phyloP scores from a whole-genome alignment of 2,888 invertebrate genomes.

The Prosopocoilus inquinatus region DNA sequence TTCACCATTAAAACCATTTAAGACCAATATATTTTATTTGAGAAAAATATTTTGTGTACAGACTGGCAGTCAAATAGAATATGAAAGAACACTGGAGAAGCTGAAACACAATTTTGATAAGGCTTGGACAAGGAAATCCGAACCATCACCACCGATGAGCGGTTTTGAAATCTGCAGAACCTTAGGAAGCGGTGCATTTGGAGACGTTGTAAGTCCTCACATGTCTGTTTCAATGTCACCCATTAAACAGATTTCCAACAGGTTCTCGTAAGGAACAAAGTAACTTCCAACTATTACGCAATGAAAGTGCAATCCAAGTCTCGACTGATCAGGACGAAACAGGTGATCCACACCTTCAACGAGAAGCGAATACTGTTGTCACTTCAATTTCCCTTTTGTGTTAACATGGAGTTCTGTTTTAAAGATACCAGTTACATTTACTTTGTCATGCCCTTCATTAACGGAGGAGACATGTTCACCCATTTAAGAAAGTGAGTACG shows the following conservation, averaged over 20 bases:
- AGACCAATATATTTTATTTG: too few relatives aligned
- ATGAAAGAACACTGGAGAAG: conserved; percentile 51
- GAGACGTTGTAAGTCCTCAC: conserved; percentile 64
- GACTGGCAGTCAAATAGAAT: conserved; percentile 29
- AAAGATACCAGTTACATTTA: conserved; percentile 84
- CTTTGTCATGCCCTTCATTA: conserved; percentile 79
- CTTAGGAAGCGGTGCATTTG: conserved; percentile 90
- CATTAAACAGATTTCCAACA: conserved; percentile 20
- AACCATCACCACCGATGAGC: conserved; percentile 37
- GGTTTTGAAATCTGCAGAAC: conserved; percentile 74
- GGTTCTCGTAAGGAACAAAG: conserved; percentile 60
- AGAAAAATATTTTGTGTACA: too few relatives aligned
- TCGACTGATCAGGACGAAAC: conserved; percentile 82
- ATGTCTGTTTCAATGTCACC: background rate
- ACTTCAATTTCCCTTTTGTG: conserved; percentile 84
- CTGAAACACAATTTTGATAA: conserved; percentile 57
- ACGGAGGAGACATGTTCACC: conserved; percentile 86
- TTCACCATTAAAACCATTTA: background rate
- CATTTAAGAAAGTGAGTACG: conserved; percentile 57
- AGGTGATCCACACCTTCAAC: conserved; percentile 83
- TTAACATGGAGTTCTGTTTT: conserved; percentile 79
- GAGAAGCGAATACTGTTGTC: conserved; percentile 88
- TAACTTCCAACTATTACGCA: conserved; percentile 65
- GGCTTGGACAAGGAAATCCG: conserved; percentile 51
- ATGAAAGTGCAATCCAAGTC: conserved; percentile 88